phyloP scores from a whole-genome alignment of 2,113 vertebrate species.

The Elaphurus davidianus region DNA sequence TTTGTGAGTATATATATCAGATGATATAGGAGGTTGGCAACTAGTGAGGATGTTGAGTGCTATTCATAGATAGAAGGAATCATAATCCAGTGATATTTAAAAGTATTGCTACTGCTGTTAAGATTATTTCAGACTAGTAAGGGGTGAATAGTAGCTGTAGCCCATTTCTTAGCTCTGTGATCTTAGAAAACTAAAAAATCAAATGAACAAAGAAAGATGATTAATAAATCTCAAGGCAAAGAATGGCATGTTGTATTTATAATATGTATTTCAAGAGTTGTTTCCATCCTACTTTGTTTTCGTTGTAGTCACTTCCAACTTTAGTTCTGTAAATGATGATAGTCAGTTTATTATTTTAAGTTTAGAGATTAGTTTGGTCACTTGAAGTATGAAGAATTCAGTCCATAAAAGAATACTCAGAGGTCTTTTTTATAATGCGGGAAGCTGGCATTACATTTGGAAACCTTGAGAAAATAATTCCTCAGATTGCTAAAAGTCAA shows the following conservation, averaged over 20 bases:
- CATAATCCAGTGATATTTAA: not conserved
- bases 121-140: not conserved
- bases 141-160: not conserved
- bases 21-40: not conserved
- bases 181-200: not conserved
- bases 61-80: not conserved
- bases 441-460: not conserved
- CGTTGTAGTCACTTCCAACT: not conserved
- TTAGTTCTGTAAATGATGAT: not conserved
- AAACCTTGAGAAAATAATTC: not conserved
- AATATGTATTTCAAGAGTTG: not conserved
- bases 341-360: not conserved
- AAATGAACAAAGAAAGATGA: not conserved
- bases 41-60: not conserved
- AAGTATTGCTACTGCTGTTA: not conserved
- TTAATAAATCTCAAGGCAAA: not conserved
- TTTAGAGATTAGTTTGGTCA: not conserved
- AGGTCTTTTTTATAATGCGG: not conserved
- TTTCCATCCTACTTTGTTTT: not conserved
- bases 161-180: not conserved
- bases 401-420: not conserved
- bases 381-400: not conserved
- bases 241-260: not conserved
- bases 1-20: not conserved
- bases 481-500: not conserved